A percentile compares a stretch with the other conserved stretches of the same genome.
Conservation (phyloP, 2,888 invertebrate genomes). For the Andrena dorsata region DNA sequence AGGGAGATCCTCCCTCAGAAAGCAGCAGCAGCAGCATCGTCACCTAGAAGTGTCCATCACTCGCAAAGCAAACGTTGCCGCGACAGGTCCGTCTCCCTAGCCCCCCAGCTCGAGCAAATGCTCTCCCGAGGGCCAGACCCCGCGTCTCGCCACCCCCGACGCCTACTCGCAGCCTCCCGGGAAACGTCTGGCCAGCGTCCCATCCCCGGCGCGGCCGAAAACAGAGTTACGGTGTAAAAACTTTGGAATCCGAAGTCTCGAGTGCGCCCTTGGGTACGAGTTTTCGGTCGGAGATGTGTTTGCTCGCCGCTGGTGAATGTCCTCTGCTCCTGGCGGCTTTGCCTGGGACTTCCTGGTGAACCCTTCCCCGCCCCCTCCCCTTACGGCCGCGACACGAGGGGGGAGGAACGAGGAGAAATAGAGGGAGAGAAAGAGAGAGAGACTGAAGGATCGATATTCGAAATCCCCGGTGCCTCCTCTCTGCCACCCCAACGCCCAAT, state of each 20-base stretch:
- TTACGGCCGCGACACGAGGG: slow-evolving; percentile 31
- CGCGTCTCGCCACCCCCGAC: neutral
- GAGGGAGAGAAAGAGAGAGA: slow-evolving; percentile 77
- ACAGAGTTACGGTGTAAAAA: neutral
- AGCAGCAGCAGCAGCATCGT: too few species aligned
- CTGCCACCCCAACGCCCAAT: slow-evolving; percentile 57
- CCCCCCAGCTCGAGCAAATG: neutral
- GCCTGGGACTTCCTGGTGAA: slow-evolving; percentile 72
- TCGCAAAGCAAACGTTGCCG: too few species aligned
- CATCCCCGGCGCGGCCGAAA: too few species aligned
- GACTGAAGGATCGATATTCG: slow-evolving; percentile 83
- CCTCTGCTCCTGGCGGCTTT: slow-evolving; percentile 68
- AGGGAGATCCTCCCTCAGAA: too few species aligned
- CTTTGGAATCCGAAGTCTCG: slow-evolving; percentile 8
- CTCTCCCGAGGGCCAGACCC: neutral
- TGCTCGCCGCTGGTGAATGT: slow-evolving; percentile 65
- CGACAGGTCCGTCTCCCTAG: neutral
- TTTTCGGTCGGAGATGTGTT: slow-evolving; percentile 39
- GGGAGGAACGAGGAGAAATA: slow-evolving; percentile 37
- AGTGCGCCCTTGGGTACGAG: slow-evolving; percentile 19
- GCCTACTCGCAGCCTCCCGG: neutral
- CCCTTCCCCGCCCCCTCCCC: slow-evolving; percentile 39
- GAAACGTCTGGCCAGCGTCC: neutral
- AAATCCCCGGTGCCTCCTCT: slow-evolving; percentile 75
- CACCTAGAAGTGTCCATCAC: too few species aligned